Base-by-base conservation (phyloP, 2,113 vertebrate species). In the Labeo rohita region DNA sequence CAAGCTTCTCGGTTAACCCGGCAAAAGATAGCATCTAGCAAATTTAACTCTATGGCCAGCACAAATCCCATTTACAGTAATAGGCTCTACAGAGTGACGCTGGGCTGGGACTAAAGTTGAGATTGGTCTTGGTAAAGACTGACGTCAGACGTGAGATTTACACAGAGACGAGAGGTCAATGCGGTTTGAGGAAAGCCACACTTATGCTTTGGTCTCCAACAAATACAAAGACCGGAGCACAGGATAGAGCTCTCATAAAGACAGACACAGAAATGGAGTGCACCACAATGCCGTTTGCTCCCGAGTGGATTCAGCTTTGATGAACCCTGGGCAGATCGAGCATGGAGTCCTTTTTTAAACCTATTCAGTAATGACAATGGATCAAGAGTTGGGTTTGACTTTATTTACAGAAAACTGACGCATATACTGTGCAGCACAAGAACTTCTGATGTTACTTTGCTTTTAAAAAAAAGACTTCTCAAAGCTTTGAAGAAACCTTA, bases 31-130 rank as follows among this genome's bases (percentile, higher is more conserved):
- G 61, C 23, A 36, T 70, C 80, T 82, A 82, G 16, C 8, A 18
- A 82, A 68, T 68, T 10, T 13, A 82, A 70, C 63, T 68, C 80
- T 52, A 70, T 12, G 47, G 47, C 13, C 45, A 18, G 23, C 23
- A 65, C 3, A 66, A 81, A 49, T 81, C 80, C 59, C 59, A 68
- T 50, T 81, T 68, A 66, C 45, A 21, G 80, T 81, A 66, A 68
- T 12, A 50, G 79, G 15, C 43, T 68, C 61, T 18, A 36, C 1
- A 68, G 13, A 82, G n/a, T 59, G 16, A 61, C 5, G 2, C 76
- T 78, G 52, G 28, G 8, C 43, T 66, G 59, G 54, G 79, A 80
- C 36, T 79, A 79, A 61, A 79, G 18, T 61, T 61, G 77, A 54
- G 45, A 76, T 50, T 50, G 21, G 2, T 80, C 56, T 61, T 21